Evolutionary conservation across 1,140 invertebrate species (phyloP), one percentile per base, ranked within the genome.

Genomic region (Penaeus japonicus): DNA sequence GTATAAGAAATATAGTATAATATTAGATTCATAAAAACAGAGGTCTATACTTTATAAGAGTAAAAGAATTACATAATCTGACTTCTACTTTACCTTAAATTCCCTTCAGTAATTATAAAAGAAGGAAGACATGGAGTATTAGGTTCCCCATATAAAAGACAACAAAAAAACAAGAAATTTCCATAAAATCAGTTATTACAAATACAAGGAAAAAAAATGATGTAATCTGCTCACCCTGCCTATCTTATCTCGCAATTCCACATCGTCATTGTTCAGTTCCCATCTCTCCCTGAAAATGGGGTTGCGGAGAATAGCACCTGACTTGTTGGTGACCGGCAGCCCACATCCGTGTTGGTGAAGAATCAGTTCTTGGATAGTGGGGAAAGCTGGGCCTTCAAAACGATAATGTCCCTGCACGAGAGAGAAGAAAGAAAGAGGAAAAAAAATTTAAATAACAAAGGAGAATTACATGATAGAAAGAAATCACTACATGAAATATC

Each of bases 241-340:
- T 92, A 99, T 98, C 94, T 99, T 99, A 91, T 98, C 97, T 62
- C 97, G 93, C 18, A 99, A 93, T 87, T 96, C 95, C 77, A 99
- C 97, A 93, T 99, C 97, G 92, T 99, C 98, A 93, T 99, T 99
- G 92, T 97, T 98, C 0, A 99, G 94, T 92, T 99, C 98, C 98
- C 98, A 99, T 83, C 95, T 94, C 94, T 99, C 97, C n/a, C 97
- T 93, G 4, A 95, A 95, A 90, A 99, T 96, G 1, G 98, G 96
- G 73, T 95, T 95, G 89, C 96, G 95, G 15, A 99, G 94, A 91
- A 99, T 95, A 73, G 97, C 97, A 83, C 97, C 97, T 4, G 97
- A 98, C 90, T 97, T 95, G 91, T 96, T 96, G 0, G 98, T 99
- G 0, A 99, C 97, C 4, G 97, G 95, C 84, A 96, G 93, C 18